These are phyloP conservation scores for Cichladusa arquata DNA, from an alignment of 2,113 vertebrate genomes.

Conservation along the genomic window DNA sequence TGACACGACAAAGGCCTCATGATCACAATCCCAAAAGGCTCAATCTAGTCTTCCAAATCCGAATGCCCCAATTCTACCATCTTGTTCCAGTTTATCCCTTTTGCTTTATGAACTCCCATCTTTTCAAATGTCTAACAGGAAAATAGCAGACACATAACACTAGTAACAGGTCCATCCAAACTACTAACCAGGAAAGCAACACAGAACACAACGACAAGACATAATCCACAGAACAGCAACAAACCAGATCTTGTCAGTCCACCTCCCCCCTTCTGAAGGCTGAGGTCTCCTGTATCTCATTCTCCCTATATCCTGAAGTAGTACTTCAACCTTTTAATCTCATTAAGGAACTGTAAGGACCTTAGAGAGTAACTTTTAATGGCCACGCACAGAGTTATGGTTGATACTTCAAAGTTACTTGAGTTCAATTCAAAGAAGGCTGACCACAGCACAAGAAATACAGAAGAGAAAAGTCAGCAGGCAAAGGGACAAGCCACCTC, in stretches of 20 bases:
- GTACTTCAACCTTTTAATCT: not conserved
- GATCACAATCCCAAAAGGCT: not conserved
- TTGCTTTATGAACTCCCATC: not conserved
- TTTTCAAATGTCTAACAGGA: not conserved
- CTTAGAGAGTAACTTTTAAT: not conserved
- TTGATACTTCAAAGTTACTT: not conserved
- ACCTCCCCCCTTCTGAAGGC: not conserved
- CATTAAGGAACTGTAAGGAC: not conserved
- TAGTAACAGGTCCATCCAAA: not conserved
- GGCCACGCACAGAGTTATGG: not conserved
- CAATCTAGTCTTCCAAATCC: not conserved
- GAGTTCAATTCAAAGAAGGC: not conserved
- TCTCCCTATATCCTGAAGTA: not conserved
- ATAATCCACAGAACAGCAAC: not conserved
- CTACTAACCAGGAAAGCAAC: not conserved
- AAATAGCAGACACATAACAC: not conserved
- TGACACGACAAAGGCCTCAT: not conserved
- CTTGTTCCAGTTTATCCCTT: not conserved
- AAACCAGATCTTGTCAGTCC: not conserved
- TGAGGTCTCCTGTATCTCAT: not conserved
- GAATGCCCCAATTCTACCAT: not conserved
- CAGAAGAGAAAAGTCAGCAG: not conserved
- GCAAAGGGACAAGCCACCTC: not conserved
- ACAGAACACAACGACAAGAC: not conserved
- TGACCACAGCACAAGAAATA: slow-evolving; percentile 1